Conservation (phyloP, 2,797 vertebrate species). For the Malacoraja senta region DNA sequence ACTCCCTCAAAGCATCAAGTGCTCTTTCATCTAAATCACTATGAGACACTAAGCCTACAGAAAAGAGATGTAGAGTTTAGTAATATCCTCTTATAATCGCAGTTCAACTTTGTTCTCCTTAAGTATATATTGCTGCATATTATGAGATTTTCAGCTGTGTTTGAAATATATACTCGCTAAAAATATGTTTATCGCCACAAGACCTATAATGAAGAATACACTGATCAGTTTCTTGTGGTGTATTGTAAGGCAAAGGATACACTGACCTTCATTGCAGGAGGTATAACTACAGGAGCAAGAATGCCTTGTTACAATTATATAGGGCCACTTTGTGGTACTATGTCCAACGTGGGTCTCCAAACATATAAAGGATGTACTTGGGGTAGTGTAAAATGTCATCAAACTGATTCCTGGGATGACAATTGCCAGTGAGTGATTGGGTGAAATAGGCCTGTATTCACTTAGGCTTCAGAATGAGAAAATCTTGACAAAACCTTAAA, state of each 20-base stretch:
- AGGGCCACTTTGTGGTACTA: no score
- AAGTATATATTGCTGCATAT: slow-evolving; percentile 85
- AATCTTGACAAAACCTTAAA: no score
- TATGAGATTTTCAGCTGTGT: slow-evolving; percentile 55
- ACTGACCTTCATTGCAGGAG: neutral
- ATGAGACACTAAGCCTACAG: slow-evolving; percentile 84
- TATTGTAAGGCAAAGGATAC: neutral
- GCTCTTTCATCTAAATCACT: slow-evolving; percentile 95
- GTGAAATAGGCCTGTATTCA: no score
- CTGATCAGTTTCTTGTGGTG: neutral
- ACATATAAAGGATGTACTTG: no score
- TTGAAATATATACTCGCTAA: neutral
- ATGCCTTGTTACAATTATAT: no score
- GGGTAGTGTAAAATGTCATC: no score
- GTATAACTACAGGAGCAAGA: no score
- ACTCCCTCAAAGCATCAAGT: slow-evolving; percentile 93
- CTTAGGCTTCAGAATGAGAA: no score
- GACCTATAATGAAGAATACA: no score
- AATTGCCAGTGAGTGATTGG: no score
- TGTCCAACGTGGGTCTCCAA: no score
- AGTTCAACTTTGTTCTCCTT: slow-evolving; percentile 76
- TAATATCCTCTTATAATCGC: neutral
- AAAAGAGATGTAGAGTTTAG: slow-evolving; percentile 44
- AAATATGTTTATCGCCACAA: neutral
- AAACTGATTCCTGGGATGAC: no score